Evolutionary conservation across 2,113 vertebrate species (phyloP).

Genomic region (Leuciscus idus): DNA sequence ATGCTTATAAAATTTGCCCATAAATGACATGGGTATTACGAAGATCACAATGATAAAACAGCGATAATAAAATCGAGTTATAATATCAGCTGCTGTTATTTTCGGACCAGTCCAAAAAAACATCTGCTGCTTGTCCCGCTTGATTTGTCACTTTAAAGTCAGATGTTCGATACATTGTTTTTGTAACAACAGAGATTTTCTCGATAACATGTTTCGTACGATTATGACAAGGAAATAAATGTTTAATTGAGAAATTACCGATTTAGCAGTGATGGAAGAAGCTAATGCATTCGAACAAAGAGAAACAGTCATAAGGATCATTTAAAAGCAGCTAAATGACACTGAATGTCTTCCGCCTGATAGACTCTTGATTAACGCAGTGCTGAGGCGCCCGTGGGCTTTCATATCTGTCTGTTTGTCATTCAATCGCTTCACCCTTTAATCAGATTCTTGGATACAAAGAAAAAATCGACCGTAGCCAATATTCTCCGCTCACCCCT

Average conservation of each 20-base stretch:
- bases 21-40: neutral
- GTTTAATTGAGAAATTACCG: constrained; percentile 48
- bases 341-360: constrained; percentile 65
- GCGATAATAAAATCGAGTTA: neutral
- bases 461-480: constrained; percentile 55
- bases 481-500: constrained; percentile 69
- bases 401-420: constrained; percentile 77
- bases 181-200: constrained; percentile 25
- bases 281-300: constrained; percentile 51
- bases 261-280: constrained; percentile 47
- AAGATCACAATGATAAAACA: neutral
- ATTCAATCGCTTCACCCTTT: constrained; percentile 80
- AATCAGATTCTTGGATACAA: constrained; percentile 71
- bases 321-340: constrained; percentile 60
- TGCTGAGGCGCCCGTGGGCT: constrained; percentile 79
- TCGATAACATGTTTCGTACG: constrained; percentile 1
- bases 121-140: neutral
- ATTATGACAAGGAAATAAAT: constrained; percentile 12
- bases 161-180: constrained; percentile 6
- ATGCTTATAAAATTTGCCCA: neutral
- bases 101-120: neutral
- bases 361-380: constrained; percentile 82
- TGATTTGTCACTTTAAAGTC: neutral
- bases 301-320: constrained; percentile 32
- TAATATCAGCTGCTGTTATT: neutral